phyloP scores from a whole-genome alignment of 2,888 invertebrate genomes.

The Biston stratarius region DNA sequence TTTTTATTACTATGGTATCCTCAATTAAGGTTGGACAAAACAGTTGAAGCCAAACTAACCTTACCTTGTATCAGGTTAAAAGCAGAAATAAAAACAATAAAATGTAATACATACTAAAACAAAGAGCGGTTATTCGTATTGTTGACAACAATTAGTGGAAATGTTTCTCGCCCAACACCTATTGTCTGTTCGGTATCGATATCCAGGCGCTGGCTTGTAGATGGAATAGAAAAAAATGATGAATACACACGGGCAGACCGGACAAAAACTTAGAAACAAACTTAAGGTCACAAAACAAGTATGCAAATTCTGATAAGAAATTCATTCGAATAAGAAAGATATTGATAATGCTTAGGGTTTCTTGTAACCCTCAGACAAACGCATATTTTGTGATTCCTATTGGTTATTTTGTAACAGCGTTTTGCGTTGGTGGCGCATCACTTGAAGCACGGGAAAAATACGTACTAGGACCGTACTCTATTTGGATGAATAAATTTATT shows the following conservation, averaged over 20 bases:
- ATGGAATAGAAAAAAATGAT: conserved; percentile 47
- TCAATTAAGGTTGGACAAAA: not conserved
- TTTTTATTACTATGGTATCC: not conserved
- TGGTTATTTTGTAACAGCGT: too few relatives aligned
- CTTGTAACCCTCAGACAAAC: too few relatives aligned
- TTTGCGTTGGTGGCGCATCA: too few relatives aligned
- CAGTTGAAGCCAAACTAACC: not conserved
- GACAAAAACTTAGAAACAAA: not conserved
- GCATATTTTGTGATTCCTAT: too few relatives aligned
- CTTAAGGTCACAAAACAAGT: not conserved
- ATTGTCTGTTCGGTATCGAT: conserved; percentile 45
- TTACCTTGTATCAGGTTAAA: conserved; percentile 3
- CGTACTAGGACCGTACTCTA: too few relatives aligned
- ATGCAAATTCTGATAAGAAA: too few relatives aligned
- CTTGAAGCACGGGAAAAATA: too few relatives aligned
- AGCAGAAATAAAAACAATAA: conserved; percentile 2
- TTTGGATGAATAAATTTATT: too few relatives aligned
- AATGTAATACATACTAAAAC: conserved; percentile 16
- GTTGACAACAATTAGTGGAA: conserved; percentile 45
- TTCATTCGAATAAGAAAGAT: too few relatives aligned
- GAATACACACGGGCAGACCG: conserved; percentile 27
- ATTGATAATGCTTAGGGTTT: too few relatives aligned
- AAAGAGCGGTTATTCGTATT: conserved; percentile 32
- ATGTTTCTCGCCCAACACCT: conserved; percentile 27
- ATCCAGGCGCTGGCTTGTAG: conserved; percentile 48